phyloP scores from a whole-genome alignment of 2,888 invertebrate genomes.

The Pardosa pseudoannulata region DNA sequence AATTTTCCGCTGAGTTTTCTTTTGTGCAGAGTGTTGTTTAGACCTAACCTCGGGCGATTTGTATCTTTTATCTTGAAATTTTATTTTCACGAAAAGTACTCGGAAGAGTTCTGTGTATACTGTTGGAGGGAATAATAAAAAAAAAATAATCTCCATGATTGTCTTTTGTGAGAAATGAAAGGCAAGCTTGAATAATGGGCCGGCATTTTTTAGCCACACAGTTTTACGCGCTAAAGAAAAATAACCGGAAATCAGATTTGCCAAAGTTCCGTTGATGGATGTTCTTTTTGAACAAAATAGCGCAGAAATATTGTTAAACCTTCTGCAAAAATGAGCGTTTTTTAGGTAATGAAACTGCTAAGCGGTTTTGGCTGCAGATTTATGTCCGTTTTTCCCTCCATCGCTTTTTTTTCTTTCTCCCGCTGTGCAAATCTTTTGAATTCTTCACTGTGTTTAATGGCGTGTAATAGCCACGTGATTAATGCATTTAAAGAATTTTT shows the following conservation, averaged over 20 bases:
- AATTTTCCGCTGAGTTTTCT: constrained; percentile 47
- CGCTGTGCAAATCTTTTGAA: neutral
- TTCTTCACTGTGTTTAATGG: neutral
- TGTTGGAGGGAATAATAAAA: neutral
- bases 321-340: constrained; percentile 2
- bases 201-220: neutral
- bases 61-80: constrained; percentile 19
- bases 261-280: constrained; percentile 1
- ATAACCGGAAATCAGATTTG: constrained; percentile 3
- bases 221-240: neutral
- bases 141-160: constrained; percentile 1
- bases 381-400: neutral
- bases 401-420: neutral
- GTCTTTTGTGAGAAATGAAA: constrained; percentile 9
- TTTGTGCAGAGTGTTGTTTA: constrained; percentile 43
- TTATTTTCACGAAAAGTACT: constrained; percentile 6
- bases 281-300: neutral
- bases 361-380: neutral
- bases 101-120: neutral
- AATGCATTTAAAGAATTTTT: neutral
- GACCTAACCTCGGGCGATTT: constrained; percentile 22
- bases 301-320: constrained; percentile 17
- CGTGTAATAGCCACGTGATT: neutral
- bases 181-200: neutral
- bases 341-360: neutral